Evolutionary conservation across 2,888 invertebrate species (phyloP), one percentile per base, ranked within the genome.

Genomic region (Dugesia japonica): DNA sequence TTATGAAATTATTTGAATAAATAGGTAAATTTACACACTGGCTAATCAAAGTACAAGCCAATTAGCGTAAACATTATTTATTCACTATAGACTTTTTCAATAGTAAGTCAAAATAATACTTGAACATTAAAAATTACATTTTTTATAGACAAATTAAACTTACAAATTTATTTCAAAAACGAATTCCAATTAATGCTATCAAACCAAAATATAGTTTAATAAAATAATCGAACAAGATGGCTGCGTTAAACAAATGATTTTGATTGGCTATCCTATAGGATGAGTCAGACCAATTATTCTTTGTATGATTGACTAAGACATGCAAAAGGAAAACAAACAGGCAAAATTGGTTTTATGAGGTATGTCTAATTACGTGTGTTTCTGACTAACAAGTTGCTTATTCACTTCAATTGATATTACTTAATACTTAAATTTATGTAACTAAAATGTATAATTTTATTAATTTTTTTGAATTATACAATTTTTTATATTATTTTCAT

Each of bases 271-370:
- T 56, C 56, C 56, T 56, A 56, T 56, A 7, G 9, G n/a, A 56
- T 56, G 56, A 56, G 56, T 56, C 56, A 56, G 56, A 56, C 56
- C 56, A 56, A 56, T 56, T 56, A 56, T 56, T 56, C 56, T 56
- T 56, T 56, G 56, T 56, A 56, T 31, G 31, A 31, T 31, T 31
- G 31, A 31, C 31, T 31, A 31, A 31, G 31, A 31, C 56, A 56
- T 13, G 56, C 56, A 56, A 20, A n/a, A 56, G 56, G 56, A 56
- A 23, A 56, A 56, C 56, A 13, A 13, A 56, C 20, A 56, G 23
- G 56, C 56, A 56, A 56, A 20, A 23, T 56, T 7, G 56, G n/a
- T 56, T 56, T n/a, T 56, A 7, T 56, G 56, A 23, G n/a, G 56
- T 56, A 23, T 56, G 56, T 56, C 38, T n/a, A n/a, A 31, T 31